Evolutionary conservation across 2,113 vertebrate genomes (phyloP).

Genomic region (Trematomus loennbergii): DNA sequence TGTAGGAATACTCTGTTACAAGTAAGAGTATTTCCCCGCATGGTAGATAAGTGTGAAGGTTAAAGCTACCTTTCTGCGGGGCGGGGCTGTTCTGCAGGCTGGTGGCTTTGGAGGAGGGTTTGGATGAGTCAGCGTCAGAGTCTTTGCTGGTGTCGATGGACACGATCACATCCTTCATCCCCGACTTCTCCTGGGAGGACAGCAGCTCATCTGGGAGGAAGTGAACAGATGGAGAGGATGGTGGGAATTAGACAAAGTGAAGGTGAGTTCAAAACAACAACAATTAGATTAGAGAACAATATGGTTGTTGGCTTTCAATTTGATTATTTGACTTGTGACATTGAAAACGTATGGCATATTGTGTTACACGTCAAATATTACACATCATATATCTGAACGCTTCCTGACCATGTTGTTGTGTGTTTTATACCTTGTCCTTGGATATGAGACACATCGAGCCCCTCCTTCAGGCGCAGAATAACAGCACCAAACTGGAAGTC

Average conservation of each 20-base stretch:
- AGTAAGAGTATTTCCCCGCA: no score
- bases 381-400: no score
- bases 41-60: neutral
- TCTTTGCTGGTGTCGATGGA: conserved; percentile 95
- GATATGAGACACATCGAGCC: conserved; percentile 96
- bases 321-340: no score
- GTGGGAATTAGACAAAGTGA: no score
- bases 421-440: conserved; percentile 94
- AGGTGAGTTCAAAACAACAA: no score
- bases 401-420: neutral
- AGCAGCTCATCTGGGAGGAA: conserved; percentile 87
- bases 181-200: conserved; percentile 93
- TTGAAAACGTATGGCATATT: no score
- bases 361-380: no score
- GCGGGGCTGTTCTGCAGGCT: conserved; percentile 87
- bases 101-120: conserved; percentile 86
- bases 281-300: no score
- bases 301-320: no score
- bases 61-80: conserved; percentile 88
- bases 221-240: conserved; percentile 4
- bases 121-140: conserved; percentile 89
- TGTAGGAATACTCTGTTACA: no score
- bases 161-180: conserved; percentile 93
- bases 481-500: conserved; percentile 96
- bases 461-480: conserved; percentile 93